phyloP scores from a whole-genome alignment of 2,113 vertebrate genomes.

The Gambusia holbrooki region DNA sequence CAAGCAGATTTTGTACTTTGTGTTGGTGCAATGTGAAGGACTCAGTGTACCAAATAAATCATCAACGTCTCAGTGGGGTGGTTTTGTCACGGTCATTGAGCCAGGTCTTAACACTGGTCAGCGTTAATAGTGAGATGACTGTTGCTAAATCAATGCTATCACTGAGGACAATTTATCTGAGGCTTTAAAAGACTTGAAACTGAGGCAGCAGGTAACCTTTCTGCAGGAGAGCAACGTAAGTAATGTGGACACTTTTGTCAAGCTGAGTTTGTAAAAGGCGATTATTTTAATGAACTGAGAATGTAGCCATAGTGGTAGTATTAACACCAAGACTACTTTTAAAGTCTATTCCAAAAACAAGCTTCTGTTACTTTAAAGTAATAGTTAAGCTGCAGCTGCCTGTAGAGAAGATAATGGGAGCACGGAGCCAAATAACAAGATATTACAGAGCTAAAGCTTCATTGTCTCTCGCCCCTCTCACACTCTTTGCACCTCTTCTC shows the following conservation, averaged over 20 bases:
- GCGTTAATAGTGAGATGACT: too few species aligned
- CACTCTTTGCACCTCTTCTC: conserved; percentile 58
- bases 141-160: too few species aligned
- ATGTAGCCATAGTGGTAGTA: not conserved
- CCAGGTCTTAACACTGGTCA: too few species aligned
- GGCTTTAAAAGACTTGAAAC: too few species aligned
- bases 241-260: conserved; percentile 4
- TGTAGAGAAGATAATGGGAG: conserved; percentile 6
- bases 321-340: conserved; percentile 7
- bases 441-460: conserved; percentile 36
- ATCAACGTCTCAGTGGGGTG: too few species aligned
- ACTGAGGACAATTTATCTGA: too few species aligned
- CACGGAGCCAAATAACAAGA: conserved; percentile 6
- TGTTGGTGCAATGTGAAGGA: too few species aligned
- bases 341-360: not conserved
- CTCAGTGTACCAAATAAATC: too few species aligned
- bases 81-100: too few species aligned
- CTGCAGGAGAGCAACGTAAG: conserved; percentile 3
- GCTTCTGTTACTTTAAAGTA: not conserved
- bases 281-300: conserved; percentile 10
- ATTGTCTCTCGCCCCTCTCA: conserved; percentile 31
- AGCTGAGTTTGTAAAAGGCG: conserved; percentile 4
- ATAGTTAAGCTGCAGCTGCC: conserved; percentile 15
- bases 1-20: too few species aligned
- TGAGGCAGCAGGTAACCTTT: too few species aligned